Evolutionary conservation across 2,888 invertebrate genomes (phyloP).

Genomic region (Mycalesis mineus): DNA sequence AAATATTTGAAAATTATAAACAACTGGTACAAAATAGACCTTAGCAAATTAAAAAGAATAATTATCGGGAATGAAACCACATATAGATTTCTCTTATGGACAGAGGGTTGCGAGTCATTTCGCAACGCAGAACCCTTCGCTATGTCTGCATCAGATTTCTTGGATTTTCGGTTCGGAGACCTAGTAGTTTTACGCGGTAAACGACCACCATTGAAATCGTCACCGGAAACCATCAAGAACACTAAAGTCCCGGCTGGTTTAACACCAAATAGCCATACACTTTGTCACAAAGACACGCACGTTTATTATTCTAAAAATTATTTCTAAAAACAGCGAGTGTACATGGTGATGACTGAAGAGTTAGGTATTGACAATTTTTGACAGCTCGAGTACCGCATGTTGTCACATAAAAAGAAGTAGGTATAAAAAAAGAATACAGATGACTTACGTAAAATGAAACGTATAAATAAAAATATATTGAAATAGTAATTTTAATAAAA

Average conservation of each 20-base stretch:
- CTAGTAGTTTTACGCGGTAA: conserved; percentile 83
- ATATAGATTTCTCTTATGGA: conserved; percentile 92
- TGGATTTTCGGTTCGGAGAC: conserved; percentile 81
- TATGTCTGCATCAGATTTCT: conserved; percentile 80
- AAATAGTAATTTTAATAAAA: no score
- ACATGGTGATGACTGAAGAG: conserved; percentile 44
- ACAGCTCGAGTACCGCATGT: conserved; percentile 23
- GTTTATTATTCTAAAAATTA: conserved; percentile 52
- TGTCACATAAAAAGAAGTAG: no score
- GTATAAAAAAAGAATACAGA: no score
- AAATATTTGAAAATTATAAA: conserved; percentile 91
- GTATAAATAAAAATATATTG: no score
- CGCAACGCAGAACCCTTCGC: conserved; percentile 80
- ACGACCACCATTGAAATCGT: conserved; percentile 79
- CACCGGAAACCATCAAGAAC: conserved; percentile 79
- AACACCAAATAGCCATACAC: conserved; percentile 69
- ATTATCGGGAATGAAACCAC: conserved; percentile 92
- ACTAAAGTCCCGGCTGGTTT: conserved; percentile 56
- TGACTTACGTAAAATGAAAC: no score
- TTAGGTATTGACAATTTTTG: conserved; percentile 43
- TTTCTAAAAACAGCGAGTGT: conserved; percentile 50
- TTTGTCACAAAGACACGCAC: conserved; percentile 60
- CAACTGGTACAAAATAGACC: conserved; percentile 90
- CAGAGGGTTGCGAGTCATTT: conserved; percentile 82
- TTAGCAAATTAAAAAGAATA: conserved; percentile 89